These are phyloP conservation scores for Pseudomyrmex cubaensis DNA, from an alignment of 1,140 invertebrate genomes.

Conservation along the genomic window DNA sequence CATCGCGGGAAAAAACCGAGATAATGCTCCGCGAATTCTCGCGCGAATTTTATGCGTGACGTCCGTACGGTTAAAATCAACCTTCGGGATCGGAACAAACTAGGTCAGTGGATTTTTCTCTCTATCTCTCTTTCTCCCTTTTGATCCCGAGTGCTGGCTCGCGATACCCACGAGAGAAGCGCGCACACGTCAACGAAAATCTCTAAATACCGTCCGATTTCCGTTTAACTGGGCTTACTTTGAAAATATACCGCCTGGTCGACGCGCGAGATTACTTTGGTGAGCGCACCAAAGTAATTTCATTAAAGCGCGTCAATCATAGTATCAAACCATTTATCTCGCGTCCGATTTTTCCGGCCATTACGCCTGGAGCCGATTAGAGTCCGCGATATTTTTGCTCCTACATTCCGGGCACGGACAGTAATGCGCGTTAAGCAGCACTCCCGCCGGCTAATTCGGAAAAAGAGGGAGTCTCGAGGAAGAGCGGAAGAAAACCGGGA, in stretches of 20 bases:
- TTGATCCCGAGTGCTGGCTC: no score
- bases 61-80: constrained; percentile 20
- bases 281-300: constrained; percentile 17
- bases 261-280: not conserved
- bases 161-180: not conserved
- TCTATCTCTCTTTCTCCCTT: not conserved
- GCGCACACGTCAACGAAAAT: not conserved
- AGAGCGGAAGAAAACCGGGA: constrained; percentile 23
- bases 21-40: constrained; percentile 47
- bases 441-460: constrained; percentile 40
- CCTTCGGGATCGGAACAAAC: constrained; percentile 13
- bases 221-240: not conserved
- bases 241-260: constrained; percentile 3
- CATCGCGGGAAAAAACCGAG: constrained; percentile 39
- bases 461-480: constrained; percentile 33
- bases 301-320: constrained; percentile 38
- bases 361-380: constrained; percentile 38
- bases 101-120: constrained; percentile 32
- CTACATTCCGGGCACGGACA: constrained; percentile 38
- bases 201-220: not conserved
- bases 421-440: constrained; percentile 52
- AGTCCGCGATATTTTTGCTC: constrained; percentile 38
- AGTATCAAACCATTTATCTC: constrained; percentile 42
- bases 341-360: constrained; percentile 43
- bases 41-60: constrained; percentile 44